A percentile compares a stretch with the other conserved stretches of the same genome.
Evolutionary conservation across 2,797 vertebrate genomes (phyloP).

Genomic region (Agapornis canus): DNA sequence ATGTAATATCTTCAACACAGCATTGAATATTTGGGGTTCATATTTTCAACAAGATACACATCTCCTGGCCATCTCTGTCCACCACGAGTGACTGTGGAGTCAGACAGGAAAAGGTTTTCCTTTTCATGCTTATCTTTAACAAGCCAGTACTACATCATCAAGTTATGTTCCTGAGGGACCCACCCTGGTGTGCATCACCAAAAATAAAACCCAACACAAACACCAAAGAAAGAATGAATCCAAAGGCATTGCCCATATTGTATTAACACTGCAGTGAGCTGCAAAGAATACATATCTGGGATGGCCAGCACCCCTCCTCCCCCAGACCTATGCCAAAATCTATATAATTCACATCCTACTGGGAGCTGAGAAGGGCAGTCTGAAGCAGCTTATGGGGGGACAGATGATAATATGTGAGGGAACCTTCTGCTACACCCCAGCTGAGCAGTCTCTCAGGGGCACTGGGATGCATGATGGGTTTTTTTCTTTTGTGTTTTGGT

Average conservation of each 20-base stretch:
- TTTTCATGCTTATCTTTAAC: background rate
- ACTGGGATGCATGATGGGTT: background rate
- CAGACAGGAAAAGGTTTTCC: background rate
- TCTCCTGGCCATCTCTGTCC: background rate
- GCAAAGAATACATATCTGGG: background rate
- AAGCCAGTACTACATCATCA: background rate
- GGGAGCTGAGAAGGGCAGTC: background rate
- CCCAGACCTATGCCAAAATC: background rate
- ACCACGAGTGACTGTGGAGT: background rate
- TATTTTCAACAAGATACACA: background rate
- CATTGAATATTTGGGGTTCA: background rate
- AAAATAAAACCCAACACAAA: background rate
- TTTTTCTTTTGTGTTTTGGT: background rate
- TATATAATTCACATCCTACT: background rate
- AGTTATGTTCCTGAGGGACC: background rate
- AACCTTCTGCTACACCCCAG: background rate
- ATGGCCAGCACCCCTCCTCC: accelerated
- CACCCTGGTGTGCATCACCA: background rate
- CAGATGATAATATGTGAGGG: background rate
- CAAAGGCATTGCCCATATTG: background rate
- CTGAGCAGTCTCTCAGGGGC: background rate
- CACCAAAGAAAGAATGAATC: no score
- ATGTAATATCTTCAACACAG: background rate
- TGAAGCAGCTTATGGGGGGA: background rate
- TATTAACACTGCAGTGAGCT: background rate